Evolutionary conservation across 2,797 vertebrate genomes (phyloP).

Genomic region (Enteromius fasciolatus): DNA sequence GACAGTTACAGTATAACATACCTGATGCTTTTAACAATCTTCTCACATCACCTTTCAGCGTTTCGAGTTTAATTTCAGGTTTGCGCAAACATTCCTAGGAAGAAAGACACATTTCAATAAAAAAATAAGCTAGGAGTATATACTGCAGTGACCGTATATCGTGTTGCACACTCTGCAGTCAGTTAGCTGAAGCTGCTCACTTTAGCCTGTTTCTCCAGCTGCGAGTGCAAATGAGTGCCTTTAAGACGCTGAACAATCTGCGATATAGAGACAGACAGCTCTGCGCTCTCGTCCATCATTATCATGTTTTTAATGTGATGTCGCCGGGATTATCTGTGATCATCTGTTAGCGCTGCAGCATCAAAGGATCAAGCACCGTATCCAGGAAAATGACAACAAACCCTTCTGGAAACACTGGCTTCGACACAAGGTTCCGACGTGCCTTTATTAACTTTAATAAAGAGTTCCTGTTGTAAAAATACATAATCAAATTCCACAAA

Average conservation of each 20-base stretch:
- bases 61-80: constrained; percentile 90
- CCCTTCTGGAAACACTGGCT: constrained; percentile 65
- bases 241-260: constrained; percentile 90
- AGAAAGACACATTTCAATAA: neutral
- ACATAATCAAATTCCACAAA: neutral
- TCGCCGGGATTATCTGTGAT: neutral
- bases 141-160: neutral
- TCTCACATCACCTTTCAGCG: constrained; percentile 93
- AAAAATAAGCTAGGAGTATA: neutral
- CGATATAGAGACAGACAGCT: constrained; percentile 86
- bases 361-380: constrained; percentile 61
- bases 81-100: constrained; percentile 88
- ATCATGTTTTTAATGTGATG: neutral
- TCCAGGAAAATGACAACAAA: constrained; percentile 71
- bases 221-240: constrained; percentile 87
- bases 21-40: constrained; percentile 90
- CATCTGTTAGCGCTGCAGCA: constrained; percentile 34
- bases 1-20: constrained; percentile 57
- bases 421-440: constrained; percentile 68
- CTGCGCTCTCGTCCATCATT: constrained; percentile 84
- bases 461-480: neutral
- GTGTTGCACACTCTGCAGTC: constrained; percentile 34
- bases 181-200: constrained; percentile 77
- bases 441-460: too few species aligned
- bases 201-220: constrained; percentile 93